Base-by-base conservation (phyloP, 2,797 vertebrate species). In the Urosaurus nigricauda region DNA sequence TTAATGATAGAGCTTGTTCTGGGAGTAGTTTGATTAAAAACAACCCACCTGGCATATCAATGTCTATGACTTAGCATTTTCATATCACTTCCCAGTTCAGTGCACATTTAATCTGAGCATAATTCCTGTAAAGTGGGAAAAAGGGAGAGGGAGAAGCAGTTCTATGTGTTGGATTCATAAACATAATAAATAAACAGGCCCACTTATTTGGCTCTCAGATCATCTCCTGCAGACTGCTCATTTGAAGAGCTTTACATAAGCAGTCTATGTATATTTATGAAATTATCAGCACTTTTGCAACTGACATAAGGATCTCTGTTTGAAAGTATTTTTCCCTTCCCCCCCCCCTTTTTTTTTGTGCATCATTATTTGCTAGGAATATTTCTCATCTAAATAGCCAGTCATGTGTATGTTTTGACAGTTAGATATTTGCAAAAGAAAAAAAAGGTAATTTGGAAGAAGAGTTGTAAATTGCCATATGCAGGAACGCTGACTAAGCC, bases 311-410 rank as follows among this genome's bases (percentile, higher is more conserved):
- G 17, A 81, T 11, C 79, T 81, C 56, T 87, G 79, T 83, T 91
- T 89, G 80, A 90, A 91, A 84, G 70, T 51, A 8, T 51, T 9
- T 43, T 43, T 43, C 5, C 5, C 5, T 43, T 1, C 16, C 56
- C 17, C 58, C 56, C 14, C 51, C 0, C 71, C 1, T 32, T 32
- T 58, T 16, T 63, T 63, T 32, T 11, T 90, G 89, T 91, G 29
- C 58, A 79, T 83, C 13, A 0, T 73, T 88, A 16, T 40, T 89
- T 89, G 5, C 37, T 65, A 29, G 35, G 51, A 90, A 79, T 90
- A 81, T 35, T 90, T 92, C 84, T 88, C 60, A 47, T 60, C 17
- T 93, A 75, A 91, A 58, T 90, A 80, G 92, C 40, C 92, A 70
- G 26, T 4, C 0, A 4, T 6, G 85, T 47, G 68, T 90, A 65